Conservation (phyloP, 2,888 invertebrate species). For the Scrobipalpa costella region DNA sequence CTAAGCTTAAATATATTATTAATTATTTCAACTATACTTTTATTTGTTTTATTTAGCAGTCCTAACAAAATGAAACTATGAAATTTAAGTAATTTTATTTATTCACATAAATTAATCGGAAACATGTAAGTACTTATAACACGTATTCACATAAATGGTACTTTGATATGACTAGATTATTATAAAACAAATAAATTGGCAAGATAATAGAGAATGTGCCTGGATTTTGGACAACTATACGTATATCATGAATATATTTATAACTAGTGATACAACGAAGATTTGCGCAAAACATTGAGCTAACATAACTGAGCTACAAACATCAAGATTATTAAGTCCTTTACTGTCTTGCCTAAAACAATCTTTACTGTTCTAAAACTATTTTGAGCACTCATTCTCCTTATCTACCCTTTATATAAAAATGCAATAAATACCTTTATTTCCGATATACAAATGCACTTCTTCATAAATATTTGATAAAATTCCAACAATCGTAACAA, state of each 20-base stretch:
- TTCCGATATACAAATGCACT: slow-evolving; percentile 17
- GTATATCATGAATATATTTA: not conserved
- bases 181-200: not conserved
- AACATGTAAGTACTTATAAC: not conserved
- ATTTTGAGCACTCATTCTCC: not conserved
- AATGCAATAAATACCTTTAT: slow-evolving; percentile 21
- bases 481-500: not conserved
- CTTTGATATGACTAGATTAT: slow-evolving; percentile 20
- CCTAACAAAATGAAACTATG: not conserved
- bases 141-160: not conserved
- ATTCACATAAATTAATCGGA: slow-evolving; percentile 14
- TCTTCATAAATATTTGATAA: slow-evolving; percentile 10
- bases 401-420: slow-evolving; percentile 6
- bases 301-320: slow-evolving; percentile 1
- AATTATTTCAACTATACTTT: not conserved
- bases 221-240: not conserved
- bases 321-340: not conserved
- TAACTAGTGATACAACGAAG: not conserved
- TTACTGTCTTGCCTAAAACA: not conserved
- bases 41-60: not conserved
- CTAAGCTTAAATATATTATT: slow-evolving; percentile 11
- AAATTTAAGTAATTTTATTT: slow-evolving; percentile 1
- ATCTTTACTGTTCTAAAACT: not conserved
- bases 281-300: not conserved
- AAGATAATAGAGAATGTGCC: slow-evolving; percentile 13